phyloP scores from a whole-genome alignment of 2,797 vertebrate species.

The Spizella passerina region DNA sequence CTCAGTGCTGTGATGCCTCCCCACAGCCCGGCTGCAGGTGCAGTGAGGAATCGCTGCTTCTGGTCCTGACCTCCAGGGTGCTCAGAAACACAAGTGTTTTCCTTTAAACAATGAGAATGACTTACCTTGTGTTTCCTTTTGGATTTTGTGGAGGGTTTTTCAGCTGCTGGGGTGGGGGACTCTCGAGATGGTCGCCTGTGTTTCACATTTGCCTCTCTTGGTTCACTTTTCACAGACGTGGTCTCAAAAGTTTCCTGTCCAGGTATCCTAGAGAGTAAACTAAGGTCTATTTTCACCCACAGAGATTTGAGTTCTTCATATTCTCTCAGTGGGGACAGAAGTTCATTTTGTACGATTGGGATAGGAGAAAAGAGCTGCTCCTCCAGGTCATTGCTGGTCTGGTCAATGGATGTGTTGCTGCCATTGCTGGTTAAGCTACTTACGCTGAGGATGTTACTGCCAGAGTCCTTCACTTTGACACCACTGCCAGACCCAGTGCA shows the following conservation, averaged over 20 bases:
- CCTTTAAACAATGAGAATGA: accelerated
- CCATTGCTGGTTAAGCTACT: conserved; percentile 80
- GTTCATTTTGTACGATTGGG: conserved; percentile 81
- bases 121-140: conserved; percentile 96
- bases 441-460: conserved; percentile 81
- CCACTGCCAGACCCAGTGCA: conserved; percentile 63
- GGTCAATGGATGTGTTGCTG: conserved; percentile 85
- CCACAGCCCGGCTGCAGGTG: not conserved
- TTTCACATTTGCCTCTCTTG: conserved; percentile 82
- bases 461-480: conserved; percentile 80
- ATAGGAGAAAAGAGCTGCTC: conserved; percentile 81
- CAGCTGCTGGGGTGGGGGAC: conserved; percentile 72
- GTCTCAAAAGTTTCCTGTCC: conserved; percentile 79
- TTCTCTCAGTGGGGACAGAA: conserved; percentile 86
- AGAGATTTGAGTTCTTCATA: conserved; percentile 87
- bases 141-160: conserved; percentile 87
- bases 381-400: conserved; percentile 80
- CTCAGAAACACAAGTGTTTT: not conserved
- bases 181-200: conserved; percentile 84
- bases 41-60: not conserved
- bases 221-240: conserved; percentile 74
- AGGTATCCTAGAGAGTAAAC: conserved; percentile 88
- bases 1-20: not conserved
- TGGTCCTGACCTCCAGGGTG: not conserved
- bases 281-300: conserved; percentile 96